Evolutionary conservation across 2,797 vertebrate genomes (phyloP).

Genomic region (Sardinella longiceps): DNA sequence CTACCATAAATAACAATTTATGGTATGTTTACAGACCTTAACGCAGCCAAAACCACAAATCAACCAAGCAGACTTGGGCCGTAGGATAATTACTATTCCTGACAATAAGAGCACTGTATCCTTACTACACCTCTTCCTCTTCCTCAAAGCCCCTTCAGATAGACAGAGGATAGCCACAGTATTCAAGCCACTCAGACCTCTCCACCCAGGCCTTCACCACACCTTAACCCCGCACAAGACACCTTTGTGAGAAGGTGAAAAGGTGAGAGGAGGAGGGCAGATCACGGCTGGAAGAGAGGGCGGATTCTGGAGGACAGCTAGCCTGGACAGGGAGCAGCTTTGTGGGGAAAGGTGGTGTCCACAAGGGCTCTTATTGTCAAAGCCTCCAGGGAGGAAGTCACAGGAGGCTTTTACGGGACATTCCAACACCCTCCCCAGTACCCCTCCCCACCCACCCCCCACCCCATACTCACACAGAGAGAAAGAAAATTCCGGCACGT

Average conservation of each 20-base stretch:
- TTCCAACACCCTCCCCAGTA: conserved; percentile 30
- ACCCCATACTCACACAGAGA: background rate
- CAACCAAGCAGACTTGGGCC: background rate
- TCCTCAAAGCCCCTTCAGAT: background rate
- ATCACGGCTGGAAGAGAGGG: background rate
- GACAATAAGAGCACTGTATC: background rate
- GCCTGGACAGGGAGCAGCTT: background rate
- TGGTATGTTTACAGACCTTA: background rate
- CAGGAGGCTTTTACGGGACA: conserved; percentile 31
- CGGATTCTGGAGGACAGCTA: background rate
- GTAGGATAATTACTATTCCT: background rate
- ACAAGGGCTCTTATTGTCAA: conserved; percentile 21
- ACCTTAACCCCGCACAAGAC: background rate
- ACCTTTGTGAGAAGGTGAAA: background rate
- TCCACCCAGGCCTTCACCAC: background rate
- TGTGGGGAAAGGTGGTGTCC: background rate
- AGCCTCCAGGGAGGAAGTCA: conserved; percentile 2
- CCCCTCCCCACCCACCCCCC: background rate
- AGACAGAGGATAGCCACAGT: background rate
- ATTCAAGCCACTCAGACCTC: background rate
- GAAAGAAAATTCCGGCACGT: conserved; percentile 28
- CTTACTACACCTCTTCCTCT: too few species aligned
- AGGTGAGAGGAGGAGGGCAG: background rate
- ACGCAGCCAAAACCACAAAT: background rate
- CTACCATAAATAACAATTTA: background rate